Evolutionary conservation across 2,113 vertebrate species (phyloP), one percentile per base, ranked within the genome.

Genomic region (Gulo gulo): DNA sequence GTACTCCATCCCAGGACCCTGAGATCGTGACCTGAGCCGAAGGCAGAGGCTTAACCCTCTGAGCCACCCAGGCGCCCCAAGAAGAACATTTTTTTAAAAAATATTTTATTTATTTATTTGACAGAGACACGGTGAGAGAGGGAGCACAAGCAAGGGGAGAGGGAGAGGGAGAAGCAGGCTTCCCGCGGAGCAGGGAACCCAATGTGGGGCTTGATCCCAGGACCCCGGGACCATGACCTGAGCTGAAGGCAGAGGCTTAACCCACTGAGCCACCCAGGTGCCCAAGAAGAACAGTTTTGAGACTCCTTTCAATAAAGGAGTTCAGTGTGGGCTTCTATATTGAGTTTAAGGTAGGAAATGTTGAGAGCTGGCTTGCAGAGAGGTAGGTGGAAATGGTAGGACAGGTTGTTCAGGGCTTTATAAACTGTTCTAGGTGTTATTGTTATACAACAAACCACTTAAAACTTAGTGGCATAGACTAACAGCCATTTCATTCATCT

Each of bases 341-440:
- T 76, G 47, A n/a, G 34, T 52, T 86, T 67, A 36, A 93, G 74
- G 83, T 42, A 92, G 76, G 74, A 78, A 26, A 36, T 76, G 21
- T 39, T 42, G 52, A 91, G 47, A 88, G 71, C 47, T 84, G 63
- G 45, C 34, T 31, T 88, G 59, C 21, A 78, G 50, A 71, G 39
- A 63, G 39, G 65, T 86, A 71, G 55, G 26, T 57, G 55, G 79
- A 61, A 15, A 47, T 90, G 4, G 14, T 52, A 42, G 24, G 23
- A 79, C 36, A 79, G 31, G 50, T 61, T 97, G 67, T 87, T 94
- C n/a, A 79, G 69, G 67, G 13, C n/a, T 94, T 84, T 92, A 26
- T 84, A 36, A 79, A 29, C 59, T 36, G 9, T 79, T 67, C 31
- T 36, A 45, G 36, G 73, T 74, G 47, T 78, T 94, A 50, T 69